phyloP scores from a whole-genome alignment of 2,797 vertebrate species.

The Parauchenoglanis ngamensis region DNA sequence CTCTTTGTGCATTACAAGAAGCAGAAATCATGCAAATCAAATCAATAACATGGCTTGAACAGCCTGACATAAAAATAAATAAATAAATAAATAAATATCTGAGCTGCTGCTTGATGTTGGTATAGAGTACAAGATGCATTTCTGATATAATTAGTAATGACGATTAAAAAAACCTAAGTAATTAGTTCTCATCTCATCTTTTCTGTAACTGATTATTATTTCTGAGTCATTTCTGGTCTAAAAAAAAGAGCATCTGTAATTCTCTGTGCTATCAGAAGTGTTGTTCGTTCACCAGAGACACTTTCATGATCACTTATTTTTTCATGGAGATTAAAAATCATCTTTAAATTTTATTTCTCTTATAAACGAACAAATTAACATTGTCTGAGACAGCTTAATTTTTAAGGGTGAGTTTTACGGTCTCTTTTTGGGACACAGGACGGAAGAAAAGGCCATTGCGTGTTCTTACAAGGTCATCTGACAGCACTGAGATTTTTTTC shows the following conservation, averaged over 20 bases:
- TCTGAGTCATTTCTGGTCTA: background rate
- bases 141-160: background rate
- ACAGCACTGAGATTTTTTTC: too few relatives aligned
- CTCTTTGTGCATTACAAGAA: background rate
- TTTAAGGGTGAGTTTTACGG: background rate
- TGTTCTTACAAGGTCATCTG: background rate
- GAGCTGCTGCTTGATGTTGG: background rate
- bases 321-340: background rate
- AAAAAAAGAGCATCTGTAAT: background rate
- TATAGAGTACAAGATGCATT: too few relatives aligned
- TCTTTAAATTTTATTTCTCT: background rate
- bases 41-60: background rate
- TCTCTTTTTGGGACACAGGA: background rate
- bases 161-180: background rate
- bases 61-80: background rate
- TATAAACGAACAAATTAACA: background rate
- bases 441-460: background rate
- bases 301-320: background rate
- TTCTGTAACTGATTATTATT: background rate
- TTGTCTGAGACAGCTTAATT: background rate
- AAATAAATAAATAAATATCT: background rate
- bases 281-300: background rate
- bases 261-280: background rate
- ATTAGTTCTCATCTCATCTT: background rate
- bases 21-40: conserved; percentile 10